phyloP scores from a whole-genome alignment of 2,888 invertebrate species.

The Folsomia manolachei region DNA sequence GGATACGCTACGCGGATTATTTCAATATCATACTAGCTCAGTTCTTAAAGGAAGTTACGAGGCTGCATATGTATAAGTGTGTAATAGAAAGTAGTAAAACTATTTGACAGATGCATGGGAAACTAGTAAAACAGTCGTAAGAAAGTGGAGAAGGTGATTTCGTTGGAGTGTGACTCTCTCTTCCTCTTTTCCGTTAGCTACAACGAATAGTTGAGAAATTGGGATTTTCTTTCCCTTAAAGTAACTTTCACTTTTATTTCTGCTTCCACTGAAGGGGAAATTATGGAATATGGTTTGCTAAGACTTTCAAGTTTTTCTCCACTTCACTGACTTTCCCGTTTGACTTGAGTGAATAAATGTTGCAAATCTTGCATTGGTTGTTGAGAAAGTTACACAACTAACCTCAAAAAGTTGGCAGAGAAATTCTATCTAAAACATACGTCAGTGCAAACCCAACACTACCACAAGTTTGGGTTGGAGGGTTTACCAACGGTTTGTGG shows the following conservation, averaged over 20 bases:
- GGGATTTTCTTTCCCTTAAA: background rate
- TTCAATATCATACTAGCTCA: too few relatives aligned
- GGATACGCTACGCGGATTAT: too few relatives aligned
- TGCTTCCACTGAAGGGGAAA: background rate
- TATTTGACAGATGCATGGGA: constrained; percentile 7
- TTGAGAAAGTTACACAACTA: background rate
- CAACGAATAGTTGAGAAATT: background rate
- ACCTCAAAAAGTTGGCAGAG: background rate
- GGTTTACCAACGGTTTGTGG: background rate
- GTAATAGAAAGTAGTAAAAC: constrained; percentile 2
- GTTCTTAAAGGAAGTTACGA: too few relatives aligned
- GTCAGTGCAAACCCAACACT: too few relatives aligned
- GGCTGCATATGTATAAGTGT: background rate
- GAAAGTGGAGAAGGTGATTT: background rate
- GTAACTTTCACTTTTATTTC: background rate
- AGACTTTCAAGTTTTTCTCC: background rate
- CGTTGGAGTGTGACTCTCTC: background rate
- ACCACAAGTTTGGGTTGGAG: background rate
- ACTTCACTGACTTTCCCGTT: background rate
- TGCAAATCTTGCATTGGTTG: background rate
- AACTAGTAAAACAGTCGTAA: constrained; percentile 1
- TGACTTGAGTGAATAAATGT: background rate
- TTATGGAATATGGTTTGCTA: constrained; percentile 8
- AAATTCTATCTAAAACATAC: background rate
- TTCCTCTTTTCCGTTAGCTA: background rate